Base-by-base conservation (phyloP, 2,113 vertebrate species). In the Gulo gulo region DNA sequence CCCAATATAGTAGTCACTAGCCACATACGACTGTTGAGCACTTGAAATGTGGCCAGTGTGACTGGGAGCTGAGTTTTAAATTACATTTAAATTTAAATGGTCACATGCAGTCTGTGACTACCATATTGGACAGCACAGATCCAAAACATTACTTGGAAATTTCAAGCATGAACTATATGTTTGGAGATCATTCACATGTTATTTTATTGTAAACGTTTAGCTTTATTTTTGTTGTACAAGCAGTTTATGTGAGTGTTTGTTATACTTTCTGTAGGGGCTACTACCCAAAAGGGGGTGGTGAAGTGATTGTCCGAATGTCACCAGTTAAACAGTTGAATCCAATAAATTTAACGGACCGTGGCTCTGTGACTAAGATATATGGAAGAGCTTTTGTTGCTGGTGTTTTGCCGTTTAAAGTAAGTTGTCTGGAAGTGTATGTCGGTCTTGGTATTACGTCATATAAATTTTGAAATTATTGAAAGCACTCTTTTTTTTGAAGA, bases 221-320 rank as follows among this genome's bases (percentile, higher is more conserved):
- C 20, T 84, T 69, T 47, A 39, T 39, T 76, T 96, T 95, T 81
- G 12, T 55, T 3, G 1, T 76, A 21, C 16, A 21, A 3, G 90
- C 57, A 82, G 10, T 83, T 95, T 71, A 92, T 76, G 26, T 73
- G 36, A 61, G 10, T 76, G 26, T 88, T 92, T 95, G 73, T 92
- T 31, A 34, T 81, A n/a, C 95, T 98, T 65, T 97, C 91, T 81
- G 90, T 2, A 99, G 99, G 97, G 99, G 99, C 36, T 99, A 99
- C 98, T 99, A 99, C 95, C 99, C 99, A 71, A 99, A 99, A 96
- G 99, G 99, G 23, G 99, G 99, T 1, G 99, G 99, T 18, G 99
- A 99, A 98, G 99, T 99, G 86, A 36, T 98, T 55, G 95, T 99
- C 81, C 99, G 96, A 31, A 99, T 99, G 91, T 99, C 99, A 31